Percentiles rank a stretch among this genome's conserved stretches.
Evolutionary conservation across 2,113 vertebrate species (phyloP).

Genomic region (Thunnus thynnus): DNA sequence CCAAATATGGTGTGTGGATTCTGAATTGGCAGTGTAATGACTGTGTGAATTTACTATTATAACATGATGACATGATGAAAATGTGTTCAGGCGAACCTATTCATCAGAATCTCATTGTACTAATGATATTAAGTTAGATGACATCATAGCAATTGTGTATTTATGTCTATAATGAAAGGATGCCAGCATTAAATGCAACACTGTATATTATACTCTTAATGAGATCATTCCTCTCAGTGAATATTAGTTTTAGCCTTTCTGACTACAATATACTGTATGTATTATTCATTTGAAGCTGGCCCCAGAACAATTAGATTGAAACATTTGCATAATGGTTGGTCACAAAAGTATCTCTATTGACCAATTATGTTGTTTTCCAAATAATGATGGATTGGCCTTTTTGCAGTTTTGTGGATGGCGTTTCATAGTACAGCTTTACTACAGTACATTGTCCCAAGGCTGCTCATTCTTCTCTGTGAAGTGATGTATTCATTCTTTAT

Average conservation of each 20-base stretch:
- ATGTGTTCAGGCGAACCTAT: neutral
- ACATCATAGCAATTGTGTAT: slow-evolving; percentile 1
- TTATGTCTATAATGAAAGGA: slow-evolving; percentile 42
- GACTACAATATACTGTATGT: slow-evolving; percentile 65
- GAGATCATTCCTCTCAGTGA: slow-evolving; percentile 66
- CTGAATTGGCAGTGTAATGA: neutral
- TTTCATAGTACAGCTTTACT: slow-evolving; percentile 57
- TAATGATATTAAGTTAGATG: slow-evolving; percentile 7
- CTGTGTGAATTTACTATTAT: neutral
- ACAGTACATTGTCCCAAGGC: slow-evolving; percentile 17
- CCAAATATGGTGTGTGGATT: neutral
- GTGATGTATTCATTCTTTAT: slow-evolving; percentile 71
- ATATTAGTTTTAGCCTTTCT: slow-evolving; percentile 60
- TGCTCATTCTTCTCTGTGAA: slow-evolving; percentile 48
- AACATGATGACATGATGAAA: slow-evolving; percentile 1
- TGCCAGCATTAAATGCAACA: slow-evolving; percentile 56
- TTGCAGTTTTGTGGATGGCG: slow-evolving; percentile 15
- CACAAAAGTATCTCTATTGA: slow-evolving; percentile 68
- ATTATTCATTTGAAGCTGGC: slow-evolving; percentile 77
- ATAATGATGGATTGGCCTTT: slow-evolving; percentile 53
- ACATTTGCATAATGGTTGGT: slow-evolving; percentile 76
- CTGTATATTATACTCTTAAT: slow-evolving; percentile 64
- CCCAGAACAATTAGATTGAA: slow-evolving; percentile 68
- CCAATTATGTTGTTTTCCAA: slow-evolving; percentile 74
- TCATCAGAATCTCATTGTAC: slow-evolving; percentile 20